Conservation (phyloP, 2,113 vertebrate genomes). For the Paralichthys olivaceus region DNA sequence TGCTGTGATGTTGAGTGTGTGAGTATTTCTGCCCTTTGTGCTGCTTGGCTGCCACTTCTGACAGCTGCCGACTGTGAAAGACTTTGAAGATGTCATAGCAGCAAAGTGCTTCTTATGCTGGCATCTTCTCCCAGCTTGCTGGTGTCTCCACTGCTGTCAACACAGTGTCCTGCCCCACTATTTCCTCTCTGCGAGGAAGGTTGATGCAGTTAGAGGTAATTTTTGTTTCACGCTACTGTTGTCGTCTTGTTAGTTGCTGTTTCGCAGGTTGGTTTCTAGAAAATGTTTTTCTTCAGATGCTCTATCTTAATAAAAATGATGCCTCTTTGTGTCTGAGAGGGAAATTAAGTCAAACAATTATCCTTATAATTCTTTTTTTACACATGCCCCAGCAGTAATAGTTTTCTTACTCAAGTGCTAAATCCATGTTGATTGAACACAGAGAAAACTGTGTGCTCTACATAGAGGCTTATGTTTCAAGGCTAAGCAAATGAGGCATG, state of each 20-base stretch:
- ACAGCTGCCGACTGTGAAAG: conserved; percentile 64
- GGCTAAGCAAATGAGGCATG: conserved; percentile 73
- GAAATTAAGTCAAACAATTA: conserved; percentile 42
- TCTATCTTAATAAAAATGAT: conserved; percentile 27
- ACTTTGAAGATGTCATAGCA: conserved; percentile 60
- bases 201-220: background rate
- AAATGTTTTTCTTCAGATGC: conserved; percentile 1
- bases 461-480: conserved; percentile 67
- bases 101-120: conserved; percentile 48
- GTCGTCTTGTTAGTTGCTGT: background rate
- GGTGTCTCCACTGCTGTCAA: conserved; percentile 35
- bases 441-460: conserved; percentile 37
- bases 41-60: conserved; percentile 48
- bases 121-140: conserved; percentile 35
- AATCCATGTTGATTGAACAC: conserved; percentile 55
- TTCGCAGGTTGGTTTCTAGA: background rate
- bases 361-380: conserved; percentile 36
- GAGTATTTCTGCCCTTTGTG: conserved; percentile 42
- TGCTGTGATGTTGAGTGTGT: conserved; percentile 26
- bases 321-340: conserved; percentile 28
- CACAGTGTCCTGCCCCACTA: background rate
- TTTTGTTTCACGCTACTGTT: background rate
- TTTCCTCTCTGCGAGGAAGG: background rate
- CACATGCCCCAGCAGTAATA: conserved; percentile 43
- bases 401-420: conserved; percentile 43